Base-by-base conservation (phyloP, 1,140 invertebrate genomes). In the Papilio xuthus region DNA sequence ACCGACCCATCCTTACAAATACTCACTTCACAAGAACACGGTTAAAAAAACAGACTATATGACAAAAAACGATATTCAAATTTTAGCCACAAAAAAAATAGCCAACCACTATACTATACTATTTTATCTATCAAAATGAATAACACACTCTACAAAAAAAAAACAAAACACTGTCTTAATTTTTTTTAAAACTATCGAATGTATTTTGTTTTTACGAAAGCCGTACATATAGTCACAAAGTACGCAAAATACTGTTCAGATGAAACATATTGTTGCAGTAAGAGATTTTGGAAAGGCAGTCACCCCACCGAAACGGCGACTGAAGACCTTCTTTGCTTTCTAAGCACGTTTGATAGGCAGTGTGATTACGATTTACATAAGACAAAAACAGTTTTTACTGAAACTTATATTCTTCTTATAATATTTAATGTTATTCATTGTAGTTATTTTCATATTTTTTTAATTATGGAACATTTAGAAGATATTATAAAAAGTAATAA, bases 231-330 rank as follows among this genome's bases (percentile, higher is more conserved):
- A 63, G 75, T 47, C 42, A 13, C 37, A 73, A 72, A 53, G 28
- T 67, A 28, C 53, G 41, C 42, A 81, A 53, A 78, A 76, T 44
- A 81, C 80, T 81, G 76, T 63, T 50, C 23, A 60, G 70, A 81
- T 83, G 60, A 79, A 78, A 81, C 82, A 83, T 80, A 78, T 85
- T 84, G 82, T 82, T 78, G 81, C 80, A 79, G 79, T 80, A 86
- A 84, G 84, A 87, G 81, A 86, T 90, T 93, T 93, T 92, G 87
- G 90, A 93, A 93, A 93, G 91, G 92, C 78, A 28, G 23, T 83
- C 82, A 78, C 79, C 86, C 77, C 60, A 89, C 85, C 90, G 90
- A 86, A 82, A 91, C 91, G 88, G 78, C 83, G 26, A 67, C 67
- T 78, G 73, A 80, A 78, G 70, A 78, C 77, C 77, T 84, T 81